A percentile compares a stretch with the other conserved stretches of the same genome.
Evolutionary conservation across 1,140 invertebrate genomes (phyloP).

Genomic region (Penaeus chinensis): DNA sequence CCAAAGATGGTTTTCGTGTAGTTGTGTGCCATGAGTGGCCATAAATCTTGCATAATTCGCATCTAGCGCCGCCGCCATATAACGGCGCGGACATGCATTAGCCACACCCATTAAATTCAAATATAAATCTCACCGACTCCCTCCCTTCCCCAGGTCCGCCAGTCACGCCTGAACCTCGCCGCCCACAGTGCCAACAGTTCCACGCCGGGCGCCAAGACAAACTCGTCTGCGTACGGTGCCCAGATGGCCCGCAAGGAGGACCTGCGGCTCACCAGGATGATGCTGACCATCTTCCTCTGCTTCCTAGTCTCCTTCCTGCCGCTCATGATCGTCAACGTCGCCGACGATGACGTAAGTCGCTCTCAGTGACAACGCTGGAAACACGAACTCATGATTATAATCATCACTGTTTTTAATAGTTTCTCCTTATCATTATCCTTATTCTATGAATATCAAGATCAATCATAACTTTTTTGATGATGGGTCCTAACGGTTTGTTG

Average conservation of each 20-base stretch:
- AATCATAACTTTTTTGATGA: neutral
- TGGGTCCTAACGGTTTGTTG: neutral
- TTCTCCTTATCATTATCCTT: neutral
- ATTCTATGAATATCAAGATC: too few species aligned
- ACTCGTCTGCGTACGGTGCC: slow-evolving; percentile 22
- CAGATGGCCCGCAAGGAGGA: slow-evolving; percentile 75
- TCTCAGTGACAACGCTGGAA: neutral
- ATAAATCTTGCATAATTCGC: too few species aligned
- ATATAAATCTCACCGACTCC: too few species aligned
- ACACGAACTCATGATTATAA: too few species aligned
- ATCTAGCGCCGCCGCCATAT: too few species aligned
- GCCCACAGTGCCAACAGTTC: slow-evolving; percentile 70
- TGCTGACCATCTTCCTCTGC: slow-evolving; percentile 86
- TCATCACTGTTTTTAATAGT: neutral
- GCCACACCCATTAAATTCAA: too few species aligned
- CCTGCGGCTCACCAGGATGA: slow-evolving; percentile 82
- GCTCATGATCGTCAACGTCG: slow-evolving; percentile 86
- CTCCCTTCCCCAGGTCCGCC: slow-evolving; percentile 66
- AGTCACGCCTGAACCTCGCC: slow-evolving; percentile 78
- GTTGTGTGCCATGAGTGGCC: neutral
- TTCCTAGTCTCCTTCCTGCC: slow-evolving; percentile 87
- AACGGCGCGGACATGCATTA: too few species aligned
- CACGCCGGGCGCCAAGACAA: slow-evolving; percentile 6
- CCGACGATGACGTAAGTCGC: slow-evolving; percentile 74
- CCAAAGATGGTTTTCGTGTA: neutral